Evolutionary conservation across 2,113 vertebrate species (phyloP).

Genomic region (Girardinichthys multiradiatus): DNA sequence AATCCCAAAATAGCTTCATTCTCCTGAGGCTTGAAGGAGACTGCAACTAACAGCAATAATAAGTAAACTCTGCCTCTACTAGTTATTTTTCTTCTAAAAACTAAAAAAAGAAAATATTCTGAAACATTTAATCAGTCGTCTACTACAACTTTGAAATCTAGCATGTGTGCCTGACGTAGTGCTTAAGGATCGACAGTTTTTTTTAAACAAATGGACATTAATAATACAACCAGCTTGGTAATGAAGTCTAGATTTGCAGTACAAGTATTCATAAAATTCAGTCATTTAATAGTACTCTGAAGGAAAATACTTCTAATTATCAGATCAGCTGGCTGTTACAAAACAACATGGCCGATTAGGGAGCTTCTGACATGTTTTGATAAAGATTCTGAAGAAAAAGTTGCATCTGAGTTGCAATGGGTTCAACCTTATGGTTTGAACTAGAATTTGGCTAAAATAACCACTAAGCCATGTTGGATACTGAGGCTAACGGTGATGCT

Average conservation of each 20-base stretch:
- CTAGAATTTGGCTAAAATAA: too few relatives aligned
- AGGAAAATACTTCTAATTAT: not conserved
- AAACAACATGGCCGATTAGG: not conserved
- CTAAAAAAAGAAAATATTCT: not conserved
- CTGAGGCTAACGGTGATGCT: too few relatives aligned
- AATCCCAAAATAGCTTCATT: constrained; percentile 37
- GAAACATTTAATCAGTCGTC: not conserved
- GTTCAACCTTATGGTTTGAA: not conserved
- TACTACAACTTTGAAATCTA: not conserved
- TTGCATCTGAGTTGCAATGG: not conserved
- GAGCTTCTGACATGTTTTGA: not conserved
- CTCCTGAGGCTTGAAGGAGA: not conserved
- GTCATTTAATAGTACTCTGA: not conserved
- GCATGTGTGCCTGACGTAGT: not conserved
- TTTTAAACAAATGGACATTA: not conserved
- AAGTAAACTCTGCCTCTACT: too few relatives aligned
- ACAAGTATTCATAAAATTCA: not conserved
- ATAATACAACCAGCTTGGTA: not conserved
- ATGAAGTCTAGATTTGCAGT: not conserved
- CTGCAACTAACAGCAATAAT: too few relatives aligned
- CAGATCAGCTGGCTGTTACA: not conserved
- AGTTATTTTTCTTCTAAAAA: too few relatives aligned
- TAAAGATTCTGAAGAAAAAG: not conserved
- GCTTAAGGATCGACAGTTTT: not conserved
- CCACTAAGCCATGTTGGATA: too few relatives aligned